Base-by-base conservation (phyloP, 1,140 invertebrate genomes). In the Heliconius himera region DNA sequence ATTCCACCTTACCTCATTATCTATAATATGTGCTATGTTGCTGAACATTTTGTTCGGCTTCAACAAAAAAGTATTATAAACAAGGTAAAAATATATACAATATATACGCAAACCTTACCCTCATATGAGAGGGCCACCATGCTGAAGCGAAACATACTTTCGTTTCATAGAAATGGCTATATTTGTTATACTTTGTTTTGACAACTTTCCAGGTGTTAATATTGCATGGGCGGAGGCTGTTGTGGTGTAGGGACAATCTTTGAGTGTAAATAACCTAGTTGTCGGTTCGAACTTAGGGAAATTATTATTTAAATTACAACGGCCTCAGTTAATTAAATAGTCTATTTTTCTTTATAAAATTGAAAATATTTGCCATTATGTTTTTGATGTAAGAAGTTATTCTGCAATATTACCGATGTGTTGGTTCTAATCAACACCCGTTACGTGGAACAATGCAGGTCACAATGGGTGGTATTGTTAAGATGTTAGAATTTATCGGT, bases 401-500 rank as follows among this genome's bases (percentile, higher is more conserved):
- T 33, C 33, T 3, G 49, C 11, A 51, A 51, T 51, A 51, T 51
- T 51, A 51, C 16, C 49, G 5, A 18, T 51, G 1, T 56, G 8
- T 22, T 22, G 54, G 54, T 2, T 56, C 26, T 16, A 66, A 66
- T 66, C 60, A 66, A 66, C 26, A 29, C 26, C 13, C 60, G 60
- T 66, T 66, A 66, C 22, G 3, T 66, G 26, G 13, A 29, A 60
- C 56, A 60, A 60, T 26, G 56, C 22, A 3, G 22, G 22, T 22
- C 56, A 29, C 11, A 66, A 66, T 66, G 2, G 22, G 3, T 4
- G 60, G 13, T 66, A 29, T 29, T 66, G 60, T 66, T 66, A 26
- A 66, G 60, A 66, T 66, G 26, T 29, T 66, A 66, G 22, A 29
- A 66, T 66, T 66, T 66, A 66, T 66, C 22, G 26, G 60, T 66